These are phyloP conservation scores for Calliscelio sp. DNA, from an alignment of 2,888 invertebrate species.

Conservation along the genomic window DNA sequence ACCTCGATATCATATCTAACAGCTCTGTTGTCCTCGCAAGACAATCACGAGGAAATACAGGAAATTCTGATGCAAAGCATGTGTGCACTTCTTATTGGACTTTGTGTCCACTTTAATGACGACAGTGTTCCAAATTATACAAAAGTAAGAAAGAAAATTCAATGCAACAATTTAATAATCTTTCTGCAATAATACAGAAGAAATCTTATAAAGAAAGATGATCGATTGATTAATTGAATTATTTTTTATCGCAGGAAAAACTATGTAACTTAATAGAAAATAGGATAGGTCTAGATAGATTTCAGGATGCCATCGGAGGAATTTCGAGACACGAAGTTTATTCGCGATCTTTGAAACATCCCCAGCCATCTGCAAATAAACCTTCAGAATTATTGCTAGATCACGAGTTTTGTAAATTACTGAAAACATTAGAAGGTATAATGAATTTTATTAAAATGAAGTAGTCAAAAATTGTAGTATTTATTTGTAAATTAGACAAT, in stretches of 20 bases:
- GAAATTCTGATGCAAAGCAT: constrained; percentile 95
- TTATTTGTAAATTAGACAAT: too few relatives aligned
- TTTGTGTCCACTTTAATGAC: constrained; percentile 96
- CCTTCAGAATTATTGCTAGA: constrained; percentile 95
- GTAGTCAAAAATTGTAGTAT: too few relatives aligned
- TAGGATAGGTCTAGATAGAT: constrained; percentile 95
- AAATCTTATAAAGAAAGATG: too few relatives aligned
- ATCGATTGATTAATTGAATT: too few relatives aligned
- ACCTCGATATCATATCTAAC: constrained; percentile 95
- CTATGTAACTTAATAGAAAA: constrained; percentile 94
- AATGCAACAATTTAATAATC: background rate
- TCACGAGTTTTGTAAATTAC: constrained; percentile 97
- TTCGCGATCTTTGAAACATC: constrained; percentile 96
- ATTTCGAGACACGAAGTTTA: constrained; percentile 96
- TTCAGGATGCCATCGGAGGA: constrained; percentile 93
- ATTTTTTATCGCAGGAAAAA: constrained; percentile 87
- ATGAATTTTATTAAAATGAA: too few relatives aligned
- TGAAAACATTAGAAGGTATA: constrained; percentile 92
- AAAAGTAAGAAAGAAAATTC: constrained; percentile 86
- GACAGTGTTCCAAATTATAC: constrained; percentile 92
- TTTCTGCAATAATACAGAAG: too few relatives aligned
- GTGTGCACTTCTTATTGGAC: constrained; percentile 96
- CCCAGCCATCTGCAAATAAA: constrained; percentile 93
- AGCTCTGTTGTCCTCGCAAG: constrained; percentile 88
- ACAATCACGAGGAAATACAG: constrained; percentile 96